Evolutionary conservation across 2,113 vertebrate species (phyloP).

Genomic region (Pyxicephalus adspersus): DNA sequence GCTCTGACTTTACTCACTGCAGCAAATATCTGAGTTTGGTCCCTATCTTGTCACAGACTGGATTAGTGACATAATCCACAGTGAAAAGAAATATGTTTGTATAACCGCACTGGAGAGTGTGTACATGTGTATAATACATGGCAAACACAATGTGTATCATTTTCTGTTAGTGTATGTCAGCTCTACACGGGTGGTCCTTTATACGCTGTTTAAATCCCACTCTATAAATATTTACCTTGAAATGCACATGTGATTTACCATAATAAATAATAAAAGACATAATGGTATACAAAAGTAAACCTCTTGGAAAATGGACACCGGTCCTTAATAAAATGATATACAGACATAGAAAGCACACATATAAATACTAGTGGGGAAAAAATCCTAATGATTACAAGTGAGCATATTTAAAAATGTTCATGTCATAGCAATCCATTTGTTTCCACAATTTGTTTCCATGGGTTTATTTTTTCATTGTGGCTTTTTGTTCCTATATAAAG

Average conservation of each 20-base stretch:
- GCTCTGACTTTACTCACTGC: background rate
- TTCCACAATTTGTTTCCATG: no score
- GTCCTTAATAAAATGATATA: background rate
- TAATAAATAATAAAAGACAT: background rate
- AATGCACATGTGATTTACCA: background rate
- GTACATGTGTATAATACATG: background rate
- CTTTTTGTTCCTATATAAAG: no score
- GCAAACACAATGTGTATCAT: background rate
- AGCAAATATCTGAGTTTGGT: background rate
- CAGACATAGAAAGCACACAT: background rate
- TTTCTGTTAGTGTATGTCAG: constrained; percentile 9
- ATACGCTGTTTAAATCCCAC: constrained; percentile 5
- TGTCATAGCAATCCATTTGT: no score
- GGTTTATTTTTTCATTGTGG: no score
- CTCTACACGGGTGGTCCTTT: constrained; percentile 36
- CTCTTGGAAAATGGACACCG: background rate
- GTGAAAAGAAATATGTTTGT: background rate
- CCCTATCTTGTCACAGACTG: no score
- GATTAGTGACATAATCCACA: no score
- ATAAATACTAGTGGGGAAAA: background rate
- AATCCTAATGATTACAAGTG: no score
- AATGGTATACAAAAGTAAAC: background rate
- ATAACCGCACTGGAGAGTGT: background rate
- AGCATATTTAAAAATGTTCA: no score
- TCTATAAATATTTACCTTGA: constrained; percentile 24